Base-by-base conservation (phyloP, 2,797 vertebrate species). In the Pseudocheirus occidentalis region DNA sequence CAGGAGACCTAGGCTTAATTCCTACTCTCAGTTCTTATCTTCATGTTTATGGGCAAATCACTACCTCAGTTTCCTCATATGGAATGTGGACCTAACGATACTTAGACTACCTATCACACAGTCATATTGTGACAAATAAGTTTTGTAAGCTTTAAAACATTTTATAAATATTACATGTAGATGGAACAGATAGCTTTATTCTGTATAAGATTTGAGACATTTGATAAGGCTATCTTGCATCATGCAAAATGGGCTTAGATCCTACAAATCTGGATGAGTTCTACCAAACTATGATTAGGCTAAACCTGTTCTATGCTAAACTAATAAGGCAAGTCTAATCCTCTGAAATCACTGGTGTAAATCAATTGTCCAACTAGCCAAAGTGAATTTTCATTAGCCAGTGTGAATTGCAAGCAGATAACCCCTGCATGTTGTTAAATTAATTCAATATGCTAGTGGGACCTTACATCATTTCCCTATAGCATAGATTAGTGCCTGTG, bases 361-460 rank as follows among this genome's bases (percentile, higher is more conserved):
- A 46, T 87, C 73, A 87, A 50, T 87, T 87, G 40, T 87, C 73
- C 21, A 87, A 87, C 21, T 87, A 87, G 40, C 73, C 73, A 87
- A 87, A 50, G 73, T 87, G 73, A 87, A 87, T 87, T 87, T 87
- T 87, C 73, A 87, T 50, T 87, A 87, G 73, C 73, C 73, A 87
- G 73, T 87, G 73, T 87, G 73, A 87, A 87, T 27, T 50, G 40
- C 73, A 87, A 87, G 73, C 73, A 87, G 73, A 87, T 87, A 87
- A 87, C 40, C 73, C 73, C 73, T 87, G 73, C 40, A 87, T 28
- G 24, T 28, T 50, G 40, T 87, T 50, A 87, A 87, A 87, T 87
- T 50, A 87, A 87, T 46, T 87, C 73, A 87, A 12, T 87, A 50
- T 87, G 73, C 73, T 87, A 50, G 73, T 87, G 40, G 40, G 73